Percentiles rank a stretch among this genome's conserved stretches.
Conservation (phyloP, 2,113 vertebrate genomes). For the Rhinolophus sinicus region DNA sequence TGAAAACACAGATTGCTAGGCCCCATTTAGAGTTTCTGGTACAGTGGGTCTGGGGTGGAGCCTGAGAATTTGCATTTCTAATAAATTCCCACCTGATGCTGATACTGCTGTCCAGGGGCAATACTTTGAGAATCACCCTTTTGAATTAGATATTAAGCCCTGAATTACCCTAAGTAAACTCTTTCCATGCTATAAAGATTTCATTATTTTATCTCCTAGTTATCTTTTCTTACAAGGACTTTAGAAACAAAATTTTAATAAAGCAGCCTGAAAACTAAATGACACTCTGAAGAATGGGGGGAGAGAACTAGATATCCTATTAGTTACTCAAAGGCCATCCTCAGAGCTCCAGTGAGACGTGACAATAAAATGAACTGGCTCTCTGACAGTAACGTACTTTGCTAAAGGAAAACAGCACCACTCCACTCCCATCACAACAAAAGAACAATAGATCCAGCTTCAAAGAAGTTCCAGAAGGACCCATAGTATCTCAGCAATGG, state of each 20-base stretch:
- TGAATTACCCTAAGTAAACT: background rate
- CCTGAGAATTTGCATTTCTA: background rate
- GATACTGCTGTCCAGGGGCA: background rate
- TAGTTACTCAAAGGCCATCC: background rate
- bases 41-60: background rate
- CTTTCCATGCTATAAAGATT: background rate
- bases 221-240: background rate
- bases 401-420: background rate
- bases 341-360: background rate
- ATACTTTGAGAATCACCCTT: background rate
- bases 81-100: background rate
- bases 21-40: background rate
- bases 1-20: background rate
- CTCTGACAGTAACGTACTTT: background rate
- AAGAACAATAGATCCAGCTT: background rate
- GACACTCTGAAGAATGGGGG: background rate
- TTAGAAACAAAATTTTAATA: slow-evolving; percentile 24
- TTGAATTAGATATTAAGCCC: background rate
- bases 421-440: background rate
- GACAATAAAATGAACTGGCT: background rate
- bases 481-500: background rate
- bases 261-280: background rate
- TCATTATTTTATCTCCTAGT: background rate
- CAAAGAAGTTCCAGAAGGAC: slow-evolving; percentile 9
- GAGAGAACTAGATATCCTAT: background rate